Evolutionary conservation across 2,113 vertebrate genomes (phyloP), one percentile per base, ranked within the genome.

Genomic region (Ictalurus punctatus): DNA sequence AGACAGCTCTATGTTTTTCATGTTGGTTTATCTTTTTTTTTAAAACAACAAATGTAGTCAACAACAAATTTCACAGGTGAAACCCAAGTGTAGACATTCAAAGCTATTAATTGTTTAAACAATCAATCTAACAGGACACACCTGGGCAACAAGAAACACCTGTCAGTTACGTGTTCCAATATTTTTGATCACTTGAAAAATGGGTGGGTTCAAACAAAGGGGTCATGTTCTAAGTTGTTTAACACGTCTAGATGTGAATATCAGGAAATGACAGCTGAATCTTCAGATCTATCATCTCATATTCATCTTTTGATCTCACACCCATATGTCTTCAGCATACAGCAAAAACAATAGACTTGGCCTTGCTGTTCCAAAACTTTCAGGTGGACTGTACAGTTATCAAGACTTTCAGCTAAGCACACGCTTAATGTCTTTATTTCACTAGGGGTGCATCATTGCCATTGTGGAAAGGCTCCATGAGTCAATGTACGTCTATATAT

Each of bases 381-480:
- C 21, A 1, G 37, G 4, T 23, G 40, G 74, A 44, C 19, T 69
- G 37, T 78, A 52, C 14, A 52, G 3, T 52, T 52, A 78, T 13
- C 30, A 12, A 74, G 71, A 74, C 0, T 74, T 74, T 40, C 25
- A 71, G 67, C 71, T 40, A 78, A 44, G 23, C 10, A 14, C 1
- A 27, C 3, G 4, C 10, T 14, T 52, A 78, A 27, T 86, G 71
- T 40, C 21, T 86, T 59, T 73, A 84, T 87, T 90, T 30, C 71
- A 37, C 27, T 34, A 69, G 83, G 44, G 58, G 17, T 13, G n/a
- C 73, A 37, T 76, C 74, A 84, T 17, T 65, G 3, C 48, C n/a
- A 23, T 76, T 37, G 25, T 37, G 61, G 37, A 69, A 83, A 34
- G 9, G 34, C 21, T 52, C 7, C 14, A 56, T 73, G n/a, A 71